A percentile compares a stretch with the other conserved stretches of the same genome.
phyloP scores from a whole-genome alignment of 2,888 invertebrate species.

The Oegoconia quadripuncta region DNA sequence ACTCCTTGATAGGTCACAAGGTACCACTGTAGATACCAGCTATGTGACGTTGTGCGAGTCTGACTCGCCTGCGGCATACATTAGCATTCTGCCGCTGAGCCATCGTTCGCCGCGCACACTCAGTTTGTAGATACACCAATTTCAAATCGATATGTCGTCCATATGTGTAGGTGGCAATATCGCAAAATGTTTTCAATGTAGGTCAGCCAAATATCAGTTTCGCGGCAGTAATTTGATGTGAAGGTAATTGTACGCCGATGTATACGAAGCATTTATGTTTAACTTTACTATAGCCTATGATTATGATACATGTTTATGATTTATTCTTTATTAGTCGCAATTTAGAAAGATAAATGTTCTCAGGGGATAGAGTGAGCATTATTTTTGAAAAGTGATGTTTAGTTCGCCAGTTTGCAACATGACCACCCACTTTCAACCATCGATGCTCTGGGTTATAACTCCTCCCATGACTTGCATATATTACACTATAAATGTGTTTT shows the following conservation, averaged over 20 bases:
- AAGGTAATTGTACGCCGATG: constrained; percentile 61
- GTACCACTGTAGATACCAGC: constrained; percentile 8
- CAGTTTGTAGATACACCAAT: constrained; percentile 46
- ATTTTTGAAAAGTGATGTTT: background rate
- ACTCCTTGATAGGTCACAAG: no score
- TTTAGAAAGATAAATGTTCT: constrained; percentile 55
- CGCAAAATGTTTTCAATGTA: constrained; percentile 57
- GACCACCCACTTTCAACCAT: no score
- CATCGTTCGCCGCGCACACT: constrained; percentile 33
- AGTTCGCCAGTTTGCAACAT: no score
- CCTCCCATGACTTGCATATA: background rate
- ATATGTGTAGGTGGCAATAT: constrained; percentile 54
- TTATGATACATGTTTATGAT: constrained; percentile 55
- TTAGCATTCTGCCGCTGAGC: constrained; percentile 42
- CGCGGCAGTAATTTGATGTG: constrained; percentile 53
- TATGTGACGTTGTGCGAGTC: constrained; percentile 10
- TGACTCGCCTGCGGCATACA: constrained; percentile 39
- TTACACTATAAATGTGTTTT: background rate
- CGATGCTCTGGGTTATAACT: background rate
- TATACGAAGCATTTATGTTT: constrained; percentile 49
- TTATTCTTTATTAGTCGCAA: constrained; percentile 61
- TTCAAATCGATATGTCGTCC: constrained; percentile 54
- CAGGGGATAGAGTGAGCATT: constrained; percentile 17
- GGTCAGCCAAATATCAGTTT: constrained; percentile 58
- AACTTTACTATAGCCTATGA: constrained; percentile 49